Percentiles rank a stretch among this genome's conserved stretches.
phyloP scores from a whole-genome alignment of 2,888 invertebrate species.

The Halictus ligatus region DNA sequence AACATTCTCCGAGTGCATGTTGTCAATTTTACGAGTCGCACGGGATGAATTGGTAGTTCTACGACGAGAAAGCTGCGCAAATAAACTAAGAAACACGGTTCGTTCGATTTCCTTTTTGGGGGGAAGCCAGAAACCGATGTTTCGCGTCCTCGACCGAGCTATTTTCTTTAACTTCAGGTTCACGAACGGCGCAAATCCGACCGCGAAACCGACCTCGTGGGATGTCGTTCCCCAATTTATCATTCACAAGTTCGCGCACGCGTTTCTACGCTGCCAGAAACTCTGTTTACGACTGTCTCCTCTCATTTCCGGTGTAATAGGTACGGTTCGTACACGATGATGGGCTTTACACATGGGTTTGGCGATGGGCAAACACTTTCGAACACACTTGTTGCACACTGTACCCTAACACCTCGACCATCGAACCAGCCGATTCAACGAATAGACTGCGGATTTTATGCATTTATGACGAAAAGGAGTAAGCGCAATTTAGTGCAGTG shows the following conservation, averaged over 20 bases:
- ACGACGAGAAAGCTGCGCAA: too few relatives aligned
- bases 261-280: conserved; percentile 1
- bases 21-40: not conserved
- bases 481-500: too few relatives aligned
- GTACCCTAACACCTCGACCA: too few relatives aligned
- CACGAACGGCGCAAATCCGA: conserved; percentile 56
- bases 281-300: not conserved
- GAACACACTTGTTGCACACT: too few relatives aligned
- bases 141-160: conserved; percentile 70
- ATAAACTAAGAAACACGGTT: not conserved
- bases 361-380: too few relatives aligned
- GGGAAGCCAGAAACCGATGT: conserved; percentile 75
- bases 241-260: conserved; percentile 1
- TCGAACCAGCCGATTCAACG: not conserved
- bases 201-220: conserved; percentile 29
- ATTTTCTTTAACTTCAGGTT: conserved; percentile 64
- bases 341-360: not conserved
- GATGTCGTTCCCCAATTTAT: conserved; percentile 2
- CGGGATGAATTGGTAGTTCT: not conserved
- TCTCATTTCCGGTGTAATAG: not conserved
- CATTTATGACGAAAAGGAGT: too few relatives aligned
- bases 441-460: not conserved
- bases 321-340: not conserved
- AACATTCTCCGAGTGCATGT: not conserved
- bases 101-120: conserved; percentile 74